Conservation (phyloP, 2,888 invertebrate genomes). For the Cloeon dipterum region DNA sequence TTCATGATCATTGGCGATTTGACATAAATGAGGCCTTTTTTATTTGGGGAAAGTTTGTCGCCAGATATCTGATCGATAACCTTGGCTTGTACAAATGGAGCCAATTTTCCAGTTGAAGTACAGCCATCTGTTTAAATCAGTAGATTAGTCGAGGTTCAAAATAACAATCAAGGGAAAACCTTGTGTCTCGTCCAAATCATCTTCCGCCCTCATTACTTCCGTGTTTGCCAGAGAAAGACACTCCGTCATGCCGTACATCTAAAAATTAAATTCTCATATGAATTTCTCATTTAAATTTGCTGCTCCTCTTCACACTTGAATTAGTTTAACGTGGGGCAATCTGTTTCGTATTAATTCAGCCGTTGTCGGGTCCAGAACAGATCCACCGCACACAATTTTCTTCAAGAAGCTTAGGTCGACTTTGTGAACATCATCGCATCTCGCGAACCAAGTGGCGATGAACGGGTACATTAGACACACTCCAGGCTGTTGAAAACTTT, state of each 20-base stretch:
- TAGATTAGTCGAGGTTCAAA: no score
- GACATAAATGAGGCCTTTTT: no score
- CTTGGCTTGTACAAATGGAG: not conserved
- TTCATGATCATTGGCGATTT: no score
- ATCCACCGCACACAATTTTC: not conserved
- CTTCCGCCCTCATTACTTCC: no score
- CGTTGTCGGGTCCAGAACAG: not conserved
- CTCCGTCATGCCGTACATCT: not conserved
- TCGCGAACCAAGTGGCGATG: slow-evolving; percentile 2
- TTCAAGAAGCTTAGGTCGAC: not conserved
- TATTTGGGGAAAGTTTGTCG: no score
- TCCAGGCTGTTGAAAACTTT: not conserved
- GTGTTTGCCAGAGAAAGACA: no score
- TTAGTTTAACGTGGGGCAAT: not conserved
- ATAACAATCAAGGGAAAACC: not conserved
- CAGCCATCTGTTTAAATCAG: not conserved
- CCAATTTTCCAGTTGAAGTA: not conserved
- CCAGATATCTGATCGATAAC: no score
- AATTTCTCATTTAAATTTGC: not conserved
- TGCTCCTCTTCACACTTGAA: no score
- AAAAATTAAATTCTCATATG: not conserved
- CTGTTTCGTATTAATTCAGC: not conserved
- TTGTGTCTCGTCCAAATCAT: not conserved
- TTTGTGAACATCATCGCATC: not conserved
- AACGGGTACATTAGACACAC: slow-evolving; percentile 2